A percentile compares a stretch with the other conserved stretches of the same genome.
phyloP scores from a whole-genome alignment of 2,888 invertebrate species.

The Odontomyia ornata region DNA sequence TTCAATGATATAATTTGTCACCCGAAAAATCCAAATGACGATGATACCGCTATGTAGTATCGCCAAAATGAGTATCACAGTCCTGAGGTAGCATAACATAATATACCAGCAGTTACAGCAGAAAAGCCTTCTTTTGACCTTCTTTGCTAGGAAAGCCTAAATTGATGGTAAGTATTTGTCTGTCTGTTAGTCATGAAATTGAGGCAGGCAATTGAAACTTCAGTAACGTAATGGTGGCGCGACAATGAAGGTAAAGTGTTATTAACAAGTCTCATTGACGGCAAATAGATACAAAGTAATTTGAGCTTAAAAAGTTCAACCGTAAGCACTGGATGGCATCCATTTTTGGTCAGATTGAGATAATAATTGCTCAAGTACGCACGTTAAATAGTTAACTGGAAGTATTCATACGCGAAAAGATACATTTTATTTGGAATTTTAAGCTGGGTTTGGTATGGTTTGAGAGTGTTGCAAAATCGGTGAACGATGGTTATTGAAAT shows the following conservation, averaged over 20 bases:
- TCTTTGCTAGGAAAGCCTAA: neutral
- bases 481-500: too few species aligned
- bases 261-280: neutral
- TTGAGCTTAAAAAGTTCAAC: neutral
- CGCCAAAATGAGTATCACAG: too few species aligned
- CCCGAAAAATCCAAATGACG: neutral
- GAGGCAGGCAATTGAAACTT: neutral
- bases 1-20: slow-evolving; percentile 13
- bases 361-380: too few species aligned
- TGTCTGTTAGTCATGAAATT: slow-evolving; percentile 2
- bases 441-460: too few species aligned
- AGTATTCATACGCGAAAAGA: too few species aligned
- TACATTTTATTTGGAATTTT: too few species aligned
- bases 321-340: neutral
- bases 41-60: too few species aligned
- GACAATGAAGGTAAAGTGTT: neutral
- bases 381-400: too few species aligned
- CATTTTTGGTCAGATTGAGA: slow-evolving; percentile 3
- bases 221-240: neutral
- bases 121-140: too few species aligned
- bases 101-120: too few species aligned
- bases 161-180: neutral
- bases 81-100: too few species aligned
- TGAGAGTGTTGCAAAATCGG: too few species aligned
- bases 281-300: neutral